Percentiles rank a stretch among this genome's conserved stretches.
Conservation (phyloP, 2,113 vertebrate genomes). For the Prochilodus magdalenae region DNA sequence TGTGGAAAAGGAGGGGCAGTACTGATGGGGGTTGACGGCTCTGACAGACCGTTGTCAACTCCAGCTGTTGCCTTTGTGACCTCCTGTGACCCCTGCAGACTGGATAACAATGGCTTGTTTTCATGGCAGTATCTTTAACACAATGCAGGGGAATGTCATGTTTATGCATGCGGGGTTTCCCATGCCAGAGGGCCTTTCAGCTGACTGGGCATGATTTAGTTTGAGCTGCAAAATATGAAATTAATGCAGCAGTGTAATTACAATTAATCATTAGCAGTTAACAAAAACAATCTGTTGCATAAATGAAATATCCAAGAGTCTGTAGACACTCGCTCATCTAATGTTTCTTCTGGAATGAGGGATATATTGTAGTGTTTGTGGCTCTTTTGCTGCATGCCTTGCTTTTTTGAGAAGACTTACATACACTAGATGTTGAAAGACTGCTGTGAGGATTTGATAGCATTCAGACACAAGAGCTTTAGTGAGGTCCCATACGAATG, state of each 20-base stretch:
- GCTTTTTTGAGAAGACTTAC: neutral
- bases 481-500: no score
- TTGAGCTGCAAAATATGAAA: constrained; percentile 13
- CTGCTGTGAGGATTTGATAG: neutral
- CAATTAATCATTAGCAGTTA: no score
- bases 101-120: constrained; percentile 64
- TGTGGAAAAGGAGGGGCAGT: constrained; percentile 41
- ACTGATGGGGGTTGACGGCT: constrained; percentile 33
- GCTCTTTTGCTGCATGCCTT: neutral
- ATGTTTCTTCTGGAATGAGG: neutral
- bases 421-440: neutral
- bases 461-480: neutral
- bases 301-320: no score
- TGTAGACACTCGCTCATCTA: neutral
- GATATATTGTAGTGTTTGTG: neutral
- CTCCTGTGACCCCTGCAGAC: constrained; percentile 50
- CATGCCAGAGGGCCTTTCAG: constrained; percentile 9
- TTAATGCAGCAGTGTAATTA: neutral
- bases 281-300: no score
- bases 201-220: neutral
- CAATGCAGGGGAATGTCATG: constrained; percentile 67
- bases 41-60: constrained; percentile 34
- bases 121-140: constrained; percentile 62
- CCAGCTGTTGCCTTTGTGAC: constrained; percentile 55
- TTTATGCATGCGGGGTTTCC: constrained; percentile 43